phyloP scores from a whole-genome alignment of 2,888 invertebrate species.

The Micoletzkya japonica region DNA sequence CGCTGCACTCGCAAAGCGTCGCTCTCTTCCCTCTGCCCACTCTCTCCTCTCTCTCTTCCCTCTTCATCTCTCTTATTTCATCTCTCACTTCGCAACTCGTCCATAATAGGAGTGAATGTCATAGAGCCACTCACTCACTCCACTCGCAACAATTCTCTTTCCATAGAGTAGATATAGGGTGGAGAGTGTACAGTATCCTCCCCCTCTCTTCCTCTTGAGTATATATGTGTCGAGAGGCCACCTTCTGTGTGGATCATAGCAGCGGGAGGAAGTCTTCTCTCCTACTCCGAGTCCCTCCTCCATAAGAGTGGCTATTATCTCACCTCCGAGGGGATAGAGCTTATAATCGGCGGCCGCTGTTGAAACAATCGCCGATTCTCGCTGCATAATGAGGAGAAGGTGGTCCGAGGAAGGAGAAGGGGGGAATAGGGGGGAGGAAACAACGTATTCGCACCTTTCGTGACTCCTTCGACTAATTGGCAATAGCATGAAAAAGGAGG shows the following conservation, averaged over 20 bases:
- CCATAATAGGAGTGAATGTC: not conserved
- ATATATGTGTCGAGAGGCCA: too few species aligned
- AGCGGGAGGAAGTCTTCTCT: too few species aligned
- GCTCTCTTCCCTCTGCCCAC: too few species aligned
- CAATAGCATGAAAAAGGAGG: too few species aligned
- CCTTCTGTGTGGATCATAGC: too few species aligned
- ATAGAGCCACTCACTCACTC: not conserved
- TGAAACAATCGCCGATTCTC: conserved; percentile 13
- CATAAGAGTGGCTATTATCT: conserved; percentile 1
- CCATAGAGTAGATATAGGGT: too few species aligned
- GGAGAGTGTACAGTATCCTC: too few species aligned
- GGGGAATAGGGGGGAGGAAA: not conserved
- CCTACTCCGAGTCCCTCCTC: not conserved
- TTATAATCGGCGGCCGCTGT: not conserved
- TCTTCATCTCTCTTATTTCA: conserved; percentile 9
- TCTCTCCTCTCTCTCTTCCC: conserved; percentile 17
- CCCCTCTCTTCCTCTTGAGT: too few species aligned
- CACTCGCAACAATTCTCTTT: conserved; percentile 27
- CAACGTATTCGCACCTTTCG: not conserved
- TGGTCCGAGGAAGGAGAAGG: conserved; percentile 2
- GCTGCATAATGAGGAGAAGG: not conserved
- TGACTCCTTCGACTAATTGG: not conserved
- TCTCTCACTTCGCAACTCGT: conserved; percentile 22
- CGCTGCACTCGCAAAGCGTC: too few species aligned
- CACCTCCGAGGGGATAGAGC: not conserved